Conservation (phyloP, 2,888 invertebrate species). For the Cantharis nigra region DNA sequence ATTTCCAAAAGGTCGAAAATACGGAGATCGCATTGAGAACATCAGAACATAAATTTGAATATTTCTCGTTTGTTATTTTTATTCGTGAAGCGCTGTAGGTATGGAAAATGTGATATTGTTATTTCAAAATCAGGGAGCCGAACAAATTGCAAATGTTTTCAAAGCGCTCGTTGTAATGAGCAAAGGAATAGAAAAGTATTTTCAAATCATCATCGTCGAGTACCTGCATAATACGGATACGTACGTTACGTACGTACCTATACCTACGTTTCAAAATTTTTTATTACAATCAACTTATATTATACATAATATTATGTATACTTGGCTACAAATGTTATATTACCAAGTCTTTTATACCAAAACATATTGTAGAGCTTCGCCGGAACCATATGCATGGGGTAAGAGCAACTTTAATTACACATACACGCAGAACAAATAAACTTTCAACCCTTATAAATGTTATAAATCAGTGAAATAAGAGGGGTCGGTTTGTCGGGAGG, state of each 20-base stretch:
- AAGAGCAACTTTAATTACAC: constrained; percentile 47
- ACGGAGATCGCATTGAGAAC: constrained; percentile 27
- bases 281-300: constrained; percentile 9
- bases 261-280: background rate
- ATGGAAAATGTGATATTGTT: constrained; percentile 40
- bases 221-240: background rate
- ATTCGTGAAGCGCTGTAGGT: constrained; percentile 33
- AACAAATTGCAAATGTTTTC: constrained; percentile 33
- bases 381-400: constrained; percentile 32
- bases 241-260: background rate
- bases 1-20: constrained; percentile 27
- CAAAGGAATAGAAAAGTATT: constrained; percentile 26
- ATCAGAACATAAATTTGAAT: constrained; percentile 41
- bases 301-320: background rate
- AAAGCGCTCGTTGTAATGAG: constrained; percentile 31
- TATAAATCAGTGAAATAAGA: constrained; percentile 36
- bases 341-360: constrained; percentile 34
- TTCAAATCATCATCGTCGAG: constrained; percentile 27
- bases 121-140: constrained; percentile 39
- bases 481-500: constrained; percentile 33
- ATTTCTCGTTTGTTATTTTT: constrained; percentile 44
- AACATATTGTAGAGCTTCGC: constrained; percentile 46
- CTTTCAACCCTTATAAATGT: constrained; percentile 33
- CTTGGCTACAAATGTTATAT: background rate
- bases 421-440: constrained; percentile 40